Conservation (phyloP, 2,797 vertebrate genomes). For the Poecilia velifera region DNA sequence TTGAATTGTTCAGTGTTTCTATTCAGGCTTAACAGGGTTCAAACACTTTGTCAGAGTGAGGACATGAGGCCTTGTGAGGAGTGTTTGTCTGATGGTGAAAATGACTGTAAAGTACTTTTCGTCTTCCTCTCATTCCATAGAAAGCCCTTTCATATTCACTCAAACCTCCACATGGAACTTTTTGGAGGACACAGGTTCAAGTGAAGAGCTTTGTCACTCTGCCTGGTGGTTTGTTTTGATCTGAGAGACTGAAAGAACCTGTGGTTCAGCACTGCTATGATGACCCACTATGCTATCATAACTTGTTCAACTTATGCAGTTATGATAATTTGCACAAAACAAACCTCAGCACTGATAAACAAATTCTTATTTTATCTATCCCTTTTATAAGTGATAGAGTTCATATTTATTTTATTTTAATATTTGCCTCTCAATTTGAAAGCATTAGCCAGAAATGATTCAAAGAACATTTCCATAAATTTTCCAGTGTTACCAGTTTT, state of each 20-base stretch:
- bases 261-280: constrained; percentile 7
- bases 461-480: too few relatives aligned
- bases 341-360: constrained; percentile 34
- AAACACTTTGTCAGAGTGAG: constrained; percentile 35
- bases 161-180: constrained; percentile 43
- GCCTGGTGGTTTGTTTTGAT: constrained; percentile 35
- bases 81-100: constrained; percentile 56
- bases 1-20: constrained; percentile 9
- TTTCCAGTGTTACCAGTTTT: constrained; percentile 17
- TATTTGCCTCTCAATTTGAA: too few relatives aligned
- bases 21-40: constrained; percentile 23
- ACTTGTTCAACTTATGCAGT: constrained; percentile 1
- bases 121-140: constrained; percentile 37
- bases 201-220: constrained; percentile 30
- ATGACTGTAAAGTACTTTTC: constrained; percentile 49
- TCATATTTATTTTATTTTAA: constrained; percentile 39
- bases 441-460: too few relatives aligned
- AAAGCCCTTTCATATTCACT: constrained; percentile 48
- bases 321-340: constrained; percentile 15
- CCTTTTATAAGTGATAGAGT: constrained; percentile 8
- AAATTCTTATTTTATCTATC: constrained; percentile 25
- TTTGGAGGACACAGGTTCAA: constrained; percentile 51
- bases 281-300: constrained; percentile 21
- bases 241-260: constrained; percentile 23
- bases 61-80: constrained; percentile 53